These are phyloP conservation scores for Euthynnus affinis DNA, from an alignment of 2,797 vertebrate species.

Conservation along the genomic window DNA sequence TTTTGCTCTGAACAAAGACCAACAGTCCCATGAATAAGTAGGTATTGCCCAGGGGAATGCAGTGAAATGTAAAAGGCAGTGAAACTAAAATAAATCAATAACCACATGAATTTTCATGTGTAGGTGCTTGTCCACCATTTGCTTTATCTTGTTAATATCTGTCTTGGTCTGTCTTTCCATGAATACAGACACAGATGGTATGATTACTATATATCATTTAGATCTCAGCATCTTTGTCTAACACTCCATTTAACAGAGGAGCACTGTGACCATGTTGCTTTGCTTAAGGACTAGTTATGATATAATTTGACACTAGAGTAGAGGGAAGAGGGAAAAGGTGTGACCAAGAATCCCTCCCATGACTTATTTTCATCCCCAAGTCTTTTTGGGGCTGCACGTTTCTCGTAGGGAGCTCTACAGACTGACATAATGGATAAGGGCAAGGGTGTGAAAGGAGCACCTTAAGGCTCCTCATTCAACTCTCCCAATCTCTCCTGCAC, in stretches of 20 bases:
- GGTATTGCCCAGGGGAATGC: constrained; percentile 62
- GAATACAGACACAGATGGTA: constrained; percentile 36
- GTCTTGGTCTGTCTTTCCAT: constrained; percentile 25
- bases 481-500: constrained; percentile 86
- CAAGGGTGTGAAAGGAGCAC: constrained; percentile 86
- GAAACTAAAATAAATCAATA: constrained; percentile 78
- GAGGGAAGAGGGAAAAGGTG: constrained; percentile 73
- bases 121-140: constrained; percentile 65
- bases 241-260: constrained; percentile 57
- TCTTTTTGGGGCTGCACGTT: constrained; percentile 77
- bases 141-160: constrained; percentile 69
- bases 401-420: constrained; percentile 78
- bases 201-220: constrained; percentile 42
- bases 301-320: constrained; percentile 80
- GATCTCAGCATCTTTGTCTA: constrained; percentile 42
- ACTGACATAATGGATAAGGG: constrained; percentile 83
- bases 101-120: constrained; percentile 73
- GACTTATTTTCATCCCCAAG: constrained; percentile 80
- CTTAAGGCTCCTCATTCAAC: constrained; percentile 85
- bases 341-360: constrained; percentile 80
- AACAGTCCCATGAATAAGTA: constrained; percentile 68
- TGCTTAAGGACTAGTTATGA: constrained; percentile 77
- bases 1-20: constrained; percentile 73
- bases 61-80: constrained; percentile 52
- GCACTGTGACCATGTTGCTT: constrained; percentile 76